phyloP scores from a whole-genome alignment of 1,140 invertebrate species.

The Sycobia sp. region DNA sequence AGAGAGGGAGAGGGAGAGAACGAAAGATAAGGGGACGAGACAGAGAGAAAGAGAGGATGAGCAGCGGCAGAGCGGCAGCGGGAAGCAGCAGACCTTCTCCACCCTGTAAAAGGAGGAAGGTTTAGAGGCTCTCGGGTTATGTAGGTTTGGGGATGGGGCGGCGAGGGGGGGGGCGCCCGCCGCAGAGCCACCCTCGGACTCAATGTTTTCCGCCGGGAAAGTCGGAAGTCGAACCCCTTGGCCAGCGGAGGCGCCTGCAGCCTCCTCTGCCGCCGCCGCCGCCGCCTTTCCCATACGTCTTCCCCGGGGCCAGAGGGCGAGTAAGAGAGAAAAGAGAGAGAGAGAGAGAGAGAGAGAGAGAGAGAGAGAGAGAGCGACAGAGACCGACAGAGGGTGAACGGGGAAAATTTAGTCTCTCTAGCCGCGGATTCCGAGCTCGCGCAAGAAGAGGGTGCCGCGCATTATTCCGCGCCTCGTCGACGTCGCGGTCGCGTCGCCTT shows the following conservation, averaged over 20 bases:
- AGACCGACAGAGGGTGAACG: too few species aligned
- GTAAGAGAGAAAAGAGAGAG: too few species aligned
- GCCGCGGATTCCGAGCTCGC: background rate
- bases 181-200: slow-evolving; percentile 51
- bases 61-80: too few species aligned
- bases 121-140: slow-evolving; percentile 8
- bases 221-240: slow-evolving; percentile 60
- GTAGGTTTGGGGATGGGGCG: background rate
- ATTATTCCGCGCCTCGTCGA: too few species aligned
- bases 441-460: too few species aligned
- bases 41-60: too few species aligned
- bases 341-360: slow-evolving; percentile 14
- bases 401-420: slow-evolving; percentile 57
- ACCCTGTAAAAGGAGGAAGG: slow-evolving; percentile 39
- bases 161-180: slow-evolving; percentile 43
- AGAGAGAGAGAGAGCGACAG: slow-evolving; percentile 7
- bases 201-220: slow-evolving; percentile 62
- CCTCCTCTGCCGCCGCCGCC: too few species aligned
- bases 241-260: too few species aligned
- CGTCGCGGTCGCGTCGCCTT: too few species aligned
- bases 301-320: slow-evolving; percentile 56
- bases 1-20: too few species aligned
- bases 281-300: slow-evolving; percentile 59
- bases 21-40: too few species aligned
- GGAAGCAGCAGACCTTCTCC: too few species aligned